phyloP scores from a whole-genome alignment of 2,113 vertebrate species.

The human region DNA sequence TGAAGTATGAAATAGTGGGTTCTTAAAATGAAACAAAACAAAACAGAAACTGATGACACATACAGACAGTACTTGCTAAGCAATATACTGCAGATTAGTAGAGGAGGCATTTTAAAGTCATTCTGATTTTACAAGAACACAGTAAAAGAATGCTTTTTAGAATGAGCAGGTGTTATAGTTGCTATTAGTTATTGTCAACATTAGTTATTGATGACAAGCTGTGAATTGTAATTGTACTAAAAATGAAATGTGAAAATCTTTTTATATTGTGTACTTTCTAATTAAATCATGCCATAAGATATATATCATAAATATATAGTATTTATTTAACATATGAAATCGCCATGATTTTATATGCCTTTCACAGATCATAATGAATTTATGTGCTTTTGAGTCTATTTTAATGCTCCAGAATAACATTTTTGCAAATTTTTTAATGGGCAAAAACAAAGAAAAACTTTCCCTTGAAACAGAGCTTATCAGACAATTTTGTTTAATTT shows the following conservation, averaged over 20 bases:
- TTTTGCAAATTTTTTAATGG: slow-evolving; percentile 24
- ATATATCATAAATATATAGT: background rate
- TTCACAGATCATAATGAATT: background rate
- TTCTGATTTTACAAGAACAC: slow-evolving; percentile 64
- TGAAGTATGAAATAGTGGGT: slow-evolving; percentile 80
- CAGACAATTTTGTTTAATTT: slow-evolving; percentile 58
- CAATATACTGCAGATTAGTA: slow-evolving; percentile 68
- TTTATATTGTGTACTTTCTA: background rate
- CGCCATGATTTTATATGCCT: background rate
- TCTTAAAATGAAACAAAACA: slow-evolving; percentile 76
- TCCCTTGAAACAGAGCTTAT: slow-evolving; percentile 37
- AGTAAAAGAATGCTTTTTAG: slow-evolving; percentile 63
- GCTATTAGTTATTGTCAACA: background rate
- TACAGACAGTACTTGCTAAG: slow-evolving; percentile 57
- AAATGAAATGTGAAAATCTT: slow-evolving; percentile 45
- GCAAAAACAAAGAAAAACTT: background rate
- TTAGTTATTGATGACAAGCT: slow-evolving; percentile 18
- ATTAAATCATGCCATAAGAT: slow-evolving; percentile 18
- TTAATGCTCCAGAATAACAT: background rate
- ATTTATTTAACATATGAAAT: background rate
- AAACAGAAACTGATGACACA: slow-evolving; percentile 77
- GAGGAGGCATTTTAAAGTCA: slow-evolving; percentile 66
- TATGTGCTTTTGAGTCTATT: slow-evolving; percentile 19
- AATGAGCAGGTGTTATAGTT: slow-evolving; percentile 63
- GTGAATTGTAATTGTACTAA: slow-evolving; percentile 17